These are phyloP conservation scores for Piezodorus guildinii DNA, from an alignment of 1,140 invertebrate genomes.

Conservation along the genomic window DNA sequence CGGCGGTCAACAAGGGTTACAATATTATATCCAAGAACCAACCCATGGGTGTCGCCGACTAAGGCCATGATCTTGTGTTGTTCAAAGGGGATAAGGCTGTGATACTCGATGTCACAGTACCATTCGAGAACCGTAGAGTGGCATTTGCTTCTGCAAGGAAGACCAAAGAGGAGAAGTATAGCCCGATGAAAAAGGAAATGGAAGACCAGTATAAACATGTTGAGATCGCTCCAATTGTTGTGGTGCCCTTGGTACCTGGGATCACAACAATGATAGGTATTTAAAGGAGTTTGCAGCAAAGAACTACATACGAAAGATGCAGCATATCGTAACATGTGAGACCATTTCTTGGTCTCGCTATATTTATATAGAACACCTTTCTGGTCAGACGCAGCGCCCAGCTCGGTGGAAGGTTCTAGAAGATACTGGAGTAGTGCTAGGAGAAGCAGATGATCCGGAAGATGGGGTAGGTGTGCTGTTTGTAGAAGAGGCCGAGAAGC, in stretches of 20 bases:
- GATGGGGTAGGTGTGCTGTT: too few relatives aligned
- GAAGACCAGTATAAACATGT: neutral
- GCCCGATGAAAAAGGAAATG: neutral
- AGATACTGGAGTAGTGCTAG: too few relatives aligned
- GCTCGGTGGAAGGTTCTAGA: too few relatives aligned
- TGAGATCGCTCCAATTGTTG: neutral
- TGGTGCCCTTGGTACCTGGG: slow-evolving; percentile 15
- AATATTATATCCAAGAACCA: neutral
- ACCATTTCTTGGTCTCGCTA: too few relatives aligned
- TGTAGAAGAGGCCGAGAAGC: too few relatives aligned
- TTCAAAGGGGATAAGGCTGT: neutral
- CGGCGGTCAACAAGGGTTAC: neutral
- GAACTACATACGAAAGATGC: too few relatives aligned
- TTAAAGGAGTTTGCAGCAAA: too few relatives aligned
- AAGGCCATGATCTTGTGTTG: neutral
- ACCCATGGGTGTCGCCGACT: neutral
- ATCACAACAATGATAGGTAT: neutral
- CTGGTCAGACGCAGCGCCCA: too few relatives aligned
- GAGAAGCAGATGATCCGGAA: too few relatives aligned
- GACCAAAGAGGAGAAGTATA: neutral
- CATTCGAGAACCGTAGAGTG: neutral
- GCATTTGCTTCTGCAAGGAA: neutral
- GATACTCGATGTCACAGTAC: neutral
- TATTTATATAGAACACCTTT: too few relatives aligned
- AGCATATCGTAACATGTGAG: too few relatives aligned